Percentiles rank a stretch among this genome's conserved stretches.
phyloP scores from a whole-genome alignment of 2,113 vertebrate genomes.

The Mirza zaza region DNA sequence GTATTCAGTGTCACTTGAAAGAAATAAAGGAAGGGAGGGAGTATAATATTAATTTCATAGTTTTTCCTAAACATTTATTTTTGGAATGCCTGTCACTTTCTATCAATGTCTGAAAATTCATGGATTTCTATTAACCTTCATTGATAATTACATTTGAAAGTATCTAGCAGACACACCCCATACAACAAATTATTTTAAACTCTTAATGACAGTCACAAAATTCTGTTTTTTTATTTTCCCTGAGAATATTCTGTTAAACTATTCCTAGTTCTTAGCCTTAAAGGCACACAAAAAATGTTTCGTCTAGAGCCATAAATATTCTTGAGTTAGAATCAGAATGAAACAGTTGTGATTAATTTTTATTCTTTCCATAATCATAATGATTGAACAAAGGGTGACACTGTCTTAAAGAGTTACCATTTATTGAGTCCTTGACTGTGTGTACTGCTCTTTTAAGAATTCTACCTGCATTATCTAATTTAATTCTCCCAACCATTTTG shows the following conservation, averaged over 20 bases:
- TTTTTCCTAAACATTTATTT: constrained; percentile 8
- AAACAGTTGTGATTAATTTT: neutral
- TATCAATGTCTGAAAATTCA: neutral
- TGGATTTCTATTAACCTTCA: neutral
- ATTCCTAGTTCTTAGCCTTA: neutral
- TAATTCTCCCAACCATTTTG: neutral
- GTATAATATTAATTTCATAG: neutral
- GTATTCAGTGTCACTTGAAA: neutral
- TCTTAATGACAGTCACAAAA: neutral
- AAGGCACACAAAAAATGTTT: neutral
- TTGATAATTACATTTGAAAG: neutral
- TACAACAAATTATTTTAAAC: neutral
- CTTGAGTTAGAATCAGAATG: neutral
- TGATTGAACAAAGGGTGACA: neutral
- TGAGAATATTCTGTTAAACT: neutral
- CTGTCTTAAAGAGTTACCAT: neutral
- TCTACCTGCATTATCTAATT: neutral
- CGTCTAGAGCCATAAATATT: neutral
- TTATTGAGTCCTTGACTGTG: neutral
- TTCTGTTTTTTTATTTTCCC: neutral
- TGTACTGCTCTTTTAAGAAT: neutral
- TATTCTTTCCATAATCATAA: constrained; percentile 1
- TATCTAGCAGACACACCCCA: neutral
- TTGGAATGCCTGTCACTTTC: neutral
- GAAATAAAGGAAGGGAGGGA: neutral